phyloP scores from a whole-genome alignment of 37 sponge, comb jelly and placozoan genomes.

The Haliclona indistincta region DNA sequence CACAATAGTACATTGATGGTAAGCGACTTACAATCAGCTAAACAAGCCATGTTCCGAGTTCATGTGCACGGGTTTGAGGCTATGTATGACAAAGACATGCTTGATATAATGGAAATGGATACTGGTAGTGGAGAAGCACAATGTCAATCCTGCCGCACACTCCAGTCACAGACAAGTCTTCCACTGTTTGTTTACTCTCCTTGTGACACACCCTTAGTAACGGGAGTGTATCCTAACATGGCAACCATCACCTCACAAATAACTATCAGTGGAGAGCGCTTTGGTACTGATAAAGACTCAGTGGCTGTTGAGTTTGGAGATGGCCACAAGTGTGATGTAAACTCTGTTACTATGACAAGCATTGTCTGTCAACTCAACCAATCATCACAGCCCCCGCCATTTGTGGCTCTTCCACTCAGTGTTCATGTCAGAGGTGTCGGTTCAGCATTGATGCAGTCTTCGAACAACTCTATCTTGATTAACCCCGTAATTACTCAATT shows the following conservation, averaged over 20 bases:
- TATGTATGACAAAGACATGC: neutral
- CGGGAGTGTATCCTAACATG: conserved; percentile 11
- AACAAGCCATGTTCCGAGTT: conserved; percentile 4
- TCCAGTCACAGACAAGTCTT: neutral
- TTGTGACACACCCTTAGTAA: conserved; percentile 52
- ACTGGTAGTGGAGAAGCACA: neutral
- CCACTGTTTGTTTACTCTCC: conserved; percentile 6
- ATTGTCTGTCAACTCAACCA: neutral
- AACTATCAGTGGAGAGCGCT: conserved; percentile 36
- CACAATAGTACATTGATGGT: conserved; percentile 12
- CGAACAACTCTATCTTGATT: conserved; percentile 25
- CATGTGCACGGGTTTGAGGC: conserved; percentile 26
- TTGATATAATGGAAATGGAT: neutral
- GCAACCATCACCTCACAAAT: neutral
- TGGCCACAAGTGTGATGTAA: neutral
- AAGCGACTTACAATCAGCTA: neutral
- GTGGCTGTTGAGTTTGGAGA: conserved; percentile 7
- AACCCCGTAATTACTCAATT: conserved; percentile 19
- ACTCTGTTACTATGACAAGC: too few species aligned
- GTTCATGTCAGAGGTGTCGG: conserved; percentile 33
- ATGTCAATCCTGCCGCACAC: neutral
- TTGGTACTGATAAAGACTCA: conserved; percentile 1
- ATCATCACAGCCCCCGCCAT: conserved; percentile 16
- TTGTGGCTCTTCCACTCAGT: conserved; percentile 8
- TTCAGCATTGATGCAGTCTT: conserved; percentile 3